A percentile compares a stretch with the other conserved stretches of the same genome.
phyloP scores from a whole-genome alignment of 2,113 vertebrate genomes.

The Ardeotis arabs region DNA sequence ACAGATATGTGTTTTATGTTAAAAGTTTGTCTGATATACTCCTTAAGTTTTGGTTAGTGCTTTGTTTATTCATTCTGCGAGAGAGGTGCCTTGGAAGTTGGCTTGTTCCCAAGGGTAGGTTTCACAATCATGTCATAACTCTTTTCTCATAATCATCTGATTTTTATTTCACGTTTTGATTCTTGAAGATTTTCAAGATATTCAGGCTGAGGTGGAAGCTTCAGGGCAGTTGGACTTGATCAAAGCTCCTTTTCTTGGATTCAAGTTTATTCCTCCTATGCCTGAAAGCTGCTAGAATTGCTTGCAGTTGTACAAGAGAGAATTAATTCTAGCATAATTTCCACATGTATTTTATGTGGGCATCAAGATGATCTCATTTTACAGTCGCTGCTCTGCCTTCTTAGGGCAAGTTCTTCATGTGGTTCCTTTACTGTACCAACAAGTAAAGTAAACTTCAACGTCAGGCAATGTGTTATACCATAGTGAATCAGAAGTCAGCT shows the following conservation, averaged over 20 bases:
- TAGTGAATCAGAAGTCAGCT: not conserved
- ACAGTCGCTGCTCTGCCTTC: not conserved
- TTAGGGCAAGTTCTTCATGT: not conserved
- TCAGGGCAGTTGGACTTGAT: not conserved
- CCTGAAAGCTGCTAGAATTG: not conserved
- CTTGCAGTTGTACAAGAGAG: not conserved
- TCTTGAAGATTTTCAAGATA: not conserved
- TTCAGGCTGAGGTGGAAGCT: not conserved
- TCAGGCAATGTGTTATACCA: fast-evolving
- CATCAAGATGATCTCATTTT: not conserved
- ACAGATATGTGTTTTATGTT: not conserved
- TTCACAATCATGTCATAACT: not conserved
- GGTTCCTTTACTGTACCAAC: not conserved
- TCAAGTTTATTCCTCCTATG: not conserved
- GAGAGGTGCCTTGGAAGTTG: not conserved
- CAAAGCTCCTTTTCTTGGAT: not conserved
- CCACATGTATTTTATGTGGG: not conserved
- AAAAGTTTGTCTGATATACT: not conserved
- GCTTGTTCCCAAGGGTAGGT: fast-evolving
- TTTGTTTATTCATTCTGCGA: not conserved
- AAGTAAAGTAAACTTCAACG: not conserved
- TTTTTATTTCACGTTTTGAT: not conserved
- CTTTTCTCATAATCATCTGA: not conserved
- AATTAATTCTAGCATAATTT: not conserved
- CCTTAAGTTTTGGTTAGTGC: not conserved